Evolutionary conservation across 1,140 invertebrate genomes (phyloP).

Genomic region (Linepithema humile): DNA sequence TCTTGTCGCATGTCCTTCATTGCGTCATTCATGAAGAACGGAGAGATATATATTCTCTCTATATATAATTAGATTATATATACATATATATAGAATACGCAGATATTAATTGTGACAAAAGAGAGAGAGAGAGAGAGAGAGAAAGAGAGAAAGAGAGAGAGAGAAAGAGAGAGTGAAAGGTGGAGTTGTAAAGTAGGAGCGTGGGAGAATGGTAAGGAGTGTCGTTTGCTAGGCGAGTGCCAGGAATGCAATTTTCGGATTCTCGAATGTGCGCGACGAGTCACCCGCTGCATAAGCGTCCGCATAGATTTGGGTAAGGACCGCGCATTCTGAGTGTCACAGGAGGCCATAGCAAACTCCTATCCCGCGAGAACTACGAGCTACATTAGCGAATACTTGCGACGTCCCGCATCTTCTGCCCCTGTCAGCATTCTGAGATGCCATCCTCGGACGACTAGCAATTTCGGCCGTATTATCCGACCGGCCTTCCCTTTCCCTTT

Average conservation of each 20-base stretch:
- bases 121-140: neutral
- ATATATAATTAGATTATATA: too few species aligned
- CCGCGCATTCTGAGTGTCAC: slow-evolving; percentile 76
- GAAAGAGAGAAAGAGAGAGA: neutral
- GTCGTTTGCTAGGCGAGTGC: slow-evolving; percentile 60
- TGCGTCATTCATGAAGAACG: slow-evolving; percentile 14
- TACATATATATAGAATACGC: neutral
- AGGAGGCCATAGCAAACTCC: slow-evolving; percentile 71
- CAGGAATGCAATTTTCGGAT: slow-evolving; percentile 81
- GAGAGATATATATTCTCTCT: neutral
- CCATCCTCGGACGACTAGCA: slow-evolving; percentile 52
- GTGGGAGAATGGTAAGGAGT: neutral
- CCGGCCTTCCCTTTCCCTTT: neutral
- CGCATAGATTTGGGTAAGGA: slow-evolving; percentile 78
- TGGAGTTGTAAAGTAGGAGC: neutral
- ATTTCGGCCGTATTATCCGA: slow-evolving; percentile 69
- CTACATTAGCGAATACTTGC: slow-evolving; percentile 77
- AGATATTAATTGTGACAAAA: neutral
- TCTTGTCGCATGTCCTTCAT: slow-evolving; percentile 10
- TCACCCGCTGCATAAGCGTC: slow-evolving; percentile 66
- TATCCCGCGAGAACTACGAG: slow-evolving; percentile 73
- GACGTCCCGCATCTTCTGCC: slow-evolving; percentile 21
- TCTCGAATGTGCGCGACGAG: slow-evolving; percentile 70
- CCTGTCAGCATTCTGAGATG: slow-evolving; percentile 70
- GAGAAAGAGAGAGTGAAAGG: neutral